Evolutionary conservation across 2,888 invertebrate species (phyloP).

Genomic region (Orthosia gracilis): DNA sequence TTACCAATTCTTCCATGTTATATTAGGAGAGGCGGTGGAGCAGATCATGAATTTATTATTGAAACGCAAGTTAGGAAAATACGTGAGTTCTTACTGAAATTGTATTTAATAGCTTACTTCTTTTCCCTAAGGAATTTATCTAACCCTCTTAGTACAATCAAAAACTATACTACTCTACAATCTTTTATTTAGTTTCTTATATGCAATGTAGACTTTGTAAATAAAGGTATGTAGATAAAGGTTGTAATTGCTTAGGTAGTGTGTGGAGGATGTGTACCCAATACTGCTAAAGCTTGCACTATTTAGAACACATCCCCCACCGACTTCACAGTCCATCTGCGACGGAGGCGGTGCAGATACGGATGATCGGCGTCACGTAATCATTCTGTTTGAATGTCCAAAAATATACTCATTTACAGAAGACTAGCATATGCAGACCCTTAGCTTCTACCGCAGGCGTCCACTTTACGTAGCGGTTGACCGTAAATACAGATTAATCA

Average conservation of each 20-base stretch:
- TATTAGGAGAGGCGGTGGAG: neutral
- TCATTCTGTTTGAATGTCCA: no score
- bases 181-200: neutral
- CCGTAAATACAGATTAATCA: no score
- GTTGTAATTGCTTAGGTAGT: neutral
- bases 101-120: neutral
- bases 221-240: neutral
- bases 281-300: neutral
- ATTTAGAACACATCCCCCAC: neutral
- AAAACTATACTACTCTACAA: neutral
- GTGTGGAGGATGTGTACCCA: no score
- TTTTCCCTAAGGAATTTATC: neutral
- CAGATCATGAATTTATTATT: no score
- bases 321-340: neutral
- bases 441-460: no score
- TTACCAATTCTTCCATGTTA: neutral
- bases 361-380: no score
- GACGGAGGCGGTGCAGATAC: no score
- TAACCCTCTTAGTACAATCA: no score
- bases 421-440: no score
- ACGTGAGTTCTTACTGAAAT: neutral
- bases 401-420: no score
- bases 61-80: neutral
- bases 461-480: no score
- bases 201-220: neutral